phyloP scores from a whole-genome alignment of 2,797 vertebrate genomes.

The Kryptopterus vitreolus region DNA sequence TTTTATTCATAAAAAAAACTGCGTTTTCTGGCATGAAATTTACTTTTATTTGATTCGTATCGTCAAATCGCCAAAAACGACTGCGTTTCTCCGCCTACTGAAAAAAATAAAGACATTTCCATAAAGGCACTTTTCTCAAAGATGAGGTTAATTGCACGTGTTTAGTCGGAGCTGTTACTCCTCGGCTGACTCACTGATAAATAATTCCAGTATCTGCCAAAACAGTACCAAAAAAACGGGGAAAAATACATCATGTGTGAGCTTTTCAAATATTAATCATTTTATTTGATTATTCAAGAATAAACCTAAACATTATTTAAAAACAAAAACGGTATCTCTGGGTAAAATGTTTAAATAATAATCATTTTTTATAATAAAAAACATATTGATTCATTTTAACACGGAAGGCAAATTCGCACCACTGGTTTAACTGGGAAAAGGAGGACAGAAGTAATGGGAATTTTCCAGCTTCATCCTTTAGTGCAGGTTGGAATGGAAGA shows the following conservation, averaged over 20 bases:
- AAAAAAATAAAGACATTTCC: slow-evolving; percentile 1
- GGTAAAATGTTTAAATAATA: too few species aligned
- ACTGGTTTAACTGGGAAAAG: neutral
- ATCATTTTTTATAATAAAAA: too few species aligned
- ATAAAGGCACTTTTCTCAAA: neutral
- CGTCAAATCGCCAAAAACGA: neutral
- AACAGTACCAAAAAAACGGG: neutral
- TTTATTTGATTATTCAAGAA: neutral
- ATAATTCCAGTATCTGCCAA: slow-evolving; percentile 15
- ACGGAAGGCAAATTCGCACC: too few species aligned
- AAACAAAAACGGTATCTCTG: too few species aligned
- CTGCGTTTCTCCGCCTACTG: slow-evolving; percentile 3
- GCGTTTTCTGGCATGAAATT: too few species aligned
- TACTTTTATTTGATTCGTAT: slow-evolving; percentile 7
- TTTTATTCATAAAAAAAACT: too few species aligned
- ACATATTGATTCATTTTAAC: too few species aligned
- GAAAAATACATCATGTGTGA: neutral
- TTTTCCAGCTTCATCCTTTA: too few species aligned
- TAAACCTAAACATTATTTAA: neutral
- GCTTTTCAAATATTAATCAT: neutral
- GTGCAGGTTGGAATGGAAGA: too few species aligned
- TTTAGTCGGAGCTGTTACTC: slow-evolving; percentile 26
- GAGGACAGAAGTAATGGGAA: too few species aligned
- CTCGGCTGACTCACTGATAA: slow-evolving; percentile 6
- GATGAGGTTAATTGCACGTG: slow-evolving; percentile 19